Conservation (phyloP, 2,113 vertebrate species). For the Laticauda colubrina region DNA sequence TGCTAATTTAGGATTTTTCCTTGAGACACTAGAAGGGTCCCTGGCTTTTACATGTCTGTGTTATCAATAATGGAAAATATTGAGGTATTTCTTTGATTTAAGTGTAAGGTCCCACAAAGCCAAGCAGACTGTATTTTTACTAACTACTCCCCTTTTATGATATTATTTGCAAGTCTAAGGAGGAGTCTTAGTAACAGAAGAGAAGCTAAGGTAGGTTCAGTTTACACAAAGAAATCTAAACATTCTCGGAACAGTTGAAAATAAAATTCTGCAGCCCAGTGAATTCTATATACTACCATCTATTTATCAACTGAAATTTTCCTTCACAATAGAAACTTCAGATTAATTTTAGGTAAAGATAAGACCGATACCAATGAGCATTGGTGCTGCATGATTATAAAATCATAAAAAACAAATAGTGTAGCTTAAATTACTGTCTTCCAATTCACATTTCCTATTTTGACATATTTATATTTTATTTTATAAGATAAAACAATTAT, state of each 20-base stretch:
- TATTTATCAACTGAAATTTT: conserved; percentile 11
- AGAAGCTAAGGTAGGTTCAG: neutral
- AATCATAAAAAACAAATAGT: conserved; percentile 24
- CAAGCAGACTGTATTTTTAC: neutral
- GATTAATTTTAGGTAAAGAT: conserved; percentile 8
- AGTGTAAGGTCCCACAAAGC: neutral
- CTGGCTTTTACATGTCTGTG: neutral
- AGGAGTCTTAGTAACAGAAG: neutral
- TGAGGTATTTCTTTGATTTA: neutral
- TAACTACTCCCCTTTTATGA: neutral
- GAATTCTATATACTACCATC: neutral
- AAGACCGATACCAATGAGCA: conserved; percentile 1
- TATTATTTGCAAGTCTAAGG: neutral
- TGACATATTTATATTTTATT: conserved; percentile 43
- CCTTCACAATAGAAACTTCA: neutral
- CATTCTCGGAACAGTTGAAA: conserved; percentile 10
- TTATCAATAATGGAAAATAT: neutral
- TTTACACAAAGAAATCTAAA: neutral
- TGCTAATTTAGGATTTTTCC: neutral
- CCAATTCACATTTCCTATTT: conserved; percentile 28
- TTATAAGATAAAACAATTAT: conserved; percentile 28
- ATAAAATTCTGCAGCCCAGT: neutral
- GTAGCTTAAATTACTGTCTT: conserved; percentile 38
- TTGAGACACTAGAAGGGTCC: neutral
- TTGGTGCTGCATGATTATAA: conserved; percentile 17